Base-by-base conservation (phyloP, 23 tunicate species). In the Ascidia mentula region DNA sequence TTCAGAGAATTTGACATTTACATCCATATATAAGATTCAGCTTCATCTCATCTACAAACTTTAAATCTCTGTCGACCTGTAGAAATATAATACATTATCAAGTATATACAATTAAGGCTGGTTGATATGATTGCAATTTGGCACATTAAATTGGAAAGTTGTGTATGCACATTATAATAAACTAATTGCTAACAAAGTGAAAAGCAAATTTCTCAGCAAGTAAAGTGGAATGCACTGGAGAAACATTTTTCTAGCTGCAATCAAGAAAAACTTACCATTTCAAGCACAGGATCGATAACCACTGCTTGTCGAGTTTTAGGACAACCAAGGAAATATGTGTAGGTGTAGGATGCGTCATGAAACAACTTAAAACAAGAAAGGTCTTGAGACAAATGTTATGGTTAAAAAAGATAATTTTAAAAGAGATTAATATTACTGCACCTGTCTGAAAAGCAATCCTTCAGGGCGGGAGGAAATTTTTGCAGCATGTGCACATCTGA, bases 321-420 rank as follows among this genome's bases (percentile, higher is more conserved):
- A 73, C 98, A 94, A 24, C 95, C 98, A n/a, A 94, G 85, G 9
- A 94, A 36, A 69, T 94, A 94, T 18, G 98, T 94, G 78, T 89
- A 94, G 12, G 98, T 94, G 85, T 60, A 94, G 5, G 95, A 45
- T 20, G 81, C 85, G 30, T 69, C 72, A 65, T 94, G 82, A 53
- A 94, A 94, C 69, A 94, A 31, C 95, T 94, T 81, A 28, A 82
- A 79, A 39, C 80, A 15, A 15, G 15, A 53, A 53, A 53, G 65
- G 22, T 42, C n/a, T n/a, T n/a, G n/a, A n/a, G n/a, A n/a, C n/a
- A 15, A 42, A 42, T 42, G 53, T 42, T 15, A 42, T 42, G 12
- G 53, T 42, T 42, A 28, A 53, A 53, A 6, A 53, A 53, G 65
- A 5, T 53, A 3, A 20, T 53, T 20, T 53, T 42, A 42, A 12